These are phyloP conservation scores for Heliconius hermathena DNA, from an alignment of 1,140 invertebrate genomes.

Conservation along the genomic window DNA sequence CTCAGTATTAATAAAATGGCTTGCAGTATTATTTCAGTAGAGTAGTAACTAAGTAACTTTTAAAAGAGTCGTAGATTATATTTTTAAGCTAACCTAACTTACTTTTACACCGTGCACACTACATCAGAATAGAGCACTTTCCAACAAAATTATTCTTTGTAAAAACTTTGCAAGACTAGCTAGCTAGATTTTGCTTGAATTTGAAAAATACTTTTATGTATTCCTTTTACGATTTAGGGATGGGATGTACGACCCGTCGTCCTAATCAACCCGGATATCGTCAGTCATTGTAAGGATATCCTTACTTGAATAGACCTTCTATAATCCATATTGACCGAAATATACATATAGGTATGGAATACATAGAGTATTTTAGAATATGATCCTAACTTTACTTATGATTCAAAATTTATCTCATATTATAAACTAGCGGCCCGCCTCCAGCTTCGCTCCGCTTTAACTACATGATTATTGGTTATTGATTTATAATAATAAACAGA, in stretches of 20 bases:
- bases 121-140: neutral
- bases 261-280: constrained; percentile 19
- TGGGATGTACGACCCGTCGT: constrained; percentile 16
- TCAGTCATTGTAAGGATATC: constrained; percentile 15
- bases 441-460: too few species aligned
- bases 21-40: too few species aligned
- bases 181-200: constrained; percentile 5
- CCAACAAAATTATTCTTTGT: constrained; percentile 16
- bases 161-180: constrained; percentile 1
- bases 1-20: too few species aligned
- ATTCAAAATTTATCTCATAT: too few species aligned
- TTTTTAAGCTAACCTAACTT: neutral
- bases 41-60: too few species aligned
- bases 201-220: constrained; percentile 26
- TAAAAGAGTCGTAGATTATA: neutral
- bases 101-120: neutral
- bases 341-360: neutral
- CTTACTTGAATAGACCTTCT: constrained; percentile 4
- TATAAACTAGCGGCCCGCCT: too few species aligned
- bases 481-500: too few species aligned
- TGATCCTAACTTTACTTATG: too few species aligned
- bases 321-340: neutral
- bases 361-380: too few species aligned
- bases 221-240: constrained; percentile 24
- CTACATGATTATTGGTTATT: too few species aligned